Percentiles rank a stretch among this genome's conserved stretches.
phyloP scores from a whole-genome alignment of 2,113 vertebrate genomes.

The Rattus rattus region DNA sequence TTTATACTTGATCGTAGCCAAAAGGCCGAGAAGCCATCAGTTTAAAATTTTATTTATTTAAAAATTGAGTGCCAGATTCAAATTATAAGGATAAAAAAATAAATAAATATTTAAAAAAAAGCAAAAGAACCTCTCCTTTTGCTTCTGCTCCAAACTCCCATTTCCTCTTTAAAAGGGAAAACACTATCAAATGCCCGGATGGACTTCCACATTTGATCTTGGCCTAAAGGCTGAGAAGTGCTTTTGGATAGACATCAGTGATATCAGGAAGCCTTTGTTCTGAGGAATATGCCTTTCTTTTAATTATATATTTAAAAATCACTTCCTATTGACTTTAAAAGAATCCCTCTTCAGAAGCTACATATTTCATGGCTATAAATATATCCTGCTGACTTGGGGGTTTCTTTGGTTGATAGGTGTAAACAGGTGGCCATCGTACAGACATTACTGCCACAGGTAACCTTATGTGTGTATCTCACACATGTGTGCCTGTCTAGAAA shows the following conservation, averaged over 20 bases:
- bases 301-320: neutral
- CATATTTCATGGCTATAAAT: neutral
- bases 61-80: neutral
- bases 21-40: no score
- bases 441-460: neutral
- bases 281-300: neutral
- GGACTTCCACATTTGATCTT: neutral
- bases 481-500: neutral
- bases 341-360: conserved; percentile 23
- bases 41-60: neutral
- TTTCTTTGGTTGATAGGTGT: neutral
- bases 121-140: neutral
- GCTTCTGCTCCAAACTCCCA: neutral
- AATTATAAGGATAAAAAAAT: neutral
- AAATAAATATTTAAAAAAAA: neutral
- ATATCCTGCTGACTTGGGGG: neutral
- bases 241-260: neutral
- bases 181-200: neutral
- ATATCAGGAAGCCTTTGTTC: neutral
- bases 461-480: conserved; percentile 4
- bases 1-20: no score
- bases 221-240: neutral
- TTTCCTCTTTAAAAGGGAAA: neutral
- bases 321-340: neutral
- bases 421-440: conserved; percentile 3